Base-by-base conservation (phyloP, 1,140 invertebrate genomes). In the Drosophila virilis region DNA sequence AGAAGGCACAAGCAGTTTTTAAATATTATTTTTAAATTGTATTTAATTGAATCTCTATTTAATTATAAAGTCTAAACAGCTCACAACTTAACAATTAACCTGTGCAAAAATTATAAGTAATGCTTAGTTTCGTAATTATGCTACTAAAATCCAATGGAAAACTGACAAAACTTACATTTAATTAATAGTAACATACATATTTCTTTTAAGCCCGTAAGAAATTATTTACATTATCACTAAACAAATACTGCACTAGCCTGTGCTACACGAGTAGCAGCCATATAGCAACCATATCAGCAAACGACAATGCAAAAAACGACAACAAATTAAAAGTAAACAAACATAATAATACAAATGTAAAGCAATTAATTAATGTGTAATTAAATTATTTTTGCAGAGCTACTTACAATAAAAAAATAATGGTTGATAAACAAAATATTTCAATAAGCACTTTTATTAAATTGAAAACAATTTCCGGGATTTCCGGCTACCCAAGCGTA, bases 221-320 rank as follows among this genome's bases (percentile, higher is more conserved):
- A 50, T 40, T 64, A 64, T 51, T 71, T 55, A 72, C 8, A 37
- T 15, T 58, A 57, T 45, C 28, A 57, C 68, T 37, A 52, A 74
- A 64, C 40, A 58, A 37, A 65, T 67, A 74, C 67, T 77, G 66
- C 66, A 67, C 45, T 52, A 51, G 62, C 69, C 79, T 65, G 66
- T n/a, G 79, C 70, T 69, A 69, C 64, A 8, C 45, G n/a, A 60
- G 71, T 74, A 43, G 74, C 64, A 67, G 74, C 54, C 73, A 81
- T 85, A 85, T 55, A 48, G 69, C 59, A 66, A 70, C 54, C 76
- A 83, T 88, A 88, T 88, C 83, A 89, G 80, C 80, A 84, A 70
- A 77, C 83, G 82, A 86, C 83, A 86, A 86, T 86, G 82, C 83
- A 61, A 70, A 50, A 70, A 43, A 59, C 58, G 32, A 57, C 8